Percentiles rank a stretch among this genome's conserved stretches.
These are phyloP conservation scores for Lasius platythorax DNA, from an alignment of 2,888 invertebrate genomes.

Conservation along the genomic window DNA sequence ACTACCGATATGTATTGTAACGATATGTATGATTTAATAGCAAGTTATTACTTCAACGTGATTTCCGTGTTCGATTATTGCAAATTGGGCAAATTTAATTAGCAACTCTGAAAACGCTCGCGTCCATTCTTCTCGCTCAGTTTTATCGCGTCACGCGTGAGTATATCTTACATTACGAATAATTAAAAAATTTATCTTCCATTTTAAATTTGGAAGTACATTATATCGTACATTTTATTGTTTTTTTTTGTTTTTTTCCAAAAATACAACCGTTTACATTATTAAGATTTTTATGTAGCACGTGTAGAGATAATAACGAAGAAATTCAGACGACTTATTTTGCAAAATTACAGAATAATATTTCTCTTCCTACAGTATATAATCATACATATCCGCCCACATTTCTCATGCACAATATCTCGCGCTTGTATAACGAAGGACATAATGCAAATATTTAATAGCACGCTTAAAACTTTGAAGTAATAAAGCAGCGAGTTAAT, in stretches of 20 bases:
- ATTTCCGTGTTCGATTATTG: slow-evolving; percentile 51
- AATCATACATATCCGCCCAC: slow-evolving; percentile 5
- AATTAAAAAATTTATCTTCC: slow-evolving; percentile 14
- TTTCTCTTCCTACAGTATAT: neutral
- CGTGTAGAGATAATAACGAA: neutral
- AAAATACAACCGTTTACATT: neutral
- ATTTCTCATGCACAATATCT: slow-evolving; percentile 27
- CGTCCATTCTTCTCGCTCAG: neutral
- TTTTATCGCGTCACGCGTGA: neutral
- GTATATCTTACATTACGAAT: neutral
- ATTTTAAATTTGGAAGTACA: neutral
- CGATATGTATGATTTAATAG: slow-evolving; percentile 34
- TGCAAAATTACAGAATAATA: slow-evolving; percentile 41
- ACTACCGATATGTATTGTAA: slow-evolving; percentile 22
- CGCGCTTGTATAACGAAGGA: slow-evolving; percentile 30
- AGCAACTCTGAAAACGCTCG: slow-evolving; percentile 26
- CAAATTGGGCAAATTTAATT: slow-evolving; percentile 50
- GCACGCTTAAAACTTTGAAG: slow-evolving; percentile 30
- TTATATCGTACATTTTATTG: neutral
- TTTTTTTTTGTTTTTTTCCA: neutral
- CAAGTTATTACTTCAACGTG: slow-evolving; percentile 49
- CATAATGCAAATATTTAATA: slow-evolving; percentile 52
- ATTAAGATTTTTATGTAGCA: neutral
- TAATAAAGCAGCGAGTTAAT: slow-evolving; percentile 27
- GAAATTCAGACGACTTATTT: slow-evolving; percentile 39